These are phyloP conservation scores for Rhea americana DNA, from an alignment of 2,113 vertebrate species.

Conservation along the genomic window DNA sequence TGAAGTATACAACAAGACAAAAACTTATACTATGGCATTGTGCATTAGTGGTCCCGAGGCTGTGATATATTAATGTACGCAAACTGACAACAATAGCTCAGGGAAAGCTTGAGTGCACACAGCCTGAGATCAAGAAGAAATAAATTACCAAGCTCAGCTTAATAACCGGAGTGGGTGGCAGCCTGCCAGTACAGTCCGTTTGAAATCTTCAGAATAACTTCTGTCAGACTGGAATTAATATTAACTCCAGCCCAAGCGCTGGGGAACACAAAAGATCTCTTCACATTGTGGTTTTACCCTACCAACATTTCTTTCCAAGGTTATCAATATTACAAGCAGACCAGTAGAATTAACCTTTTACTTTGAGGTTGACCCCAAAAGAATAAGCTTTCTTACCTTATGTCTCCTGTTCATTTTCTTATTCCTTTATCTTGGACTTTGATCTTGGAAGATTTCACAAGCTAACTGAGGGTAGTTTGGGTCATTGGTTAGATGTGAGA, in stretches of 20 bases:
- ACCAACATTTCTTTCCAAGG: constrained; percentile 21
- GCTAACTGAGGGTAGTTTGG: constrained; percentile 16
- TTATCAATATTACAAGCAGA: neutral
- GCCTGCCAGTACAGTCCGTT: neutral
- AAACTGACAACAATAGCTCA: constrained; percentile 30
- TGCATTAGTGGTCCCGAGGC: constrained; percentile 14
- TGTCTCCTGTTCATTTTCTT: neutral
- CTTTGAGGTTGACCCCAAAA: neutral
- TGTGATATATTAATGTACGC: neutral
- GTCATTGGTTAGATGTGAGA: neutral
- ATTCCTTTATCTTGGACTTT: neutral
- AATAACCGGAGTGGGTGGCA: constrained; percentile 25
- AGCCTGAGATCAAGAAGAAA: constrained; percentile 31
- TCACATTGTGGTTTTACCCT: neutral
- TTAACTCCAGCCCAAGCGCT: neutral
- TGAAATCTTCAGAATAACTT: constrained; percentile 35
- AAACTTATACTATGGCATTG: neutral
- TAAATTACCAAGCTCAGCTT: constrained; percentile 28
- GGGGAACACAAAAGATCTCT: neutral
- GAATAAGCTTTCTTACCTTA: constrained; percentile 1
- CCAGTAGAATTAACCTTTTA: constrained; percentile 12
- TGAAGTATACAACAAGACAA: constrained; percentile 37
- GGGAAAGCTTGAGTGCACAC: neutral
- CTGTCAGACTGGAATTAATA: constrained; percentile 13
- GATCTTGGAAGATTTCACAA: constrained; percentile 16